Conservation (phyloP, 1,140 invertebrate species). For the Drosophila rhopaloa region DNA sequence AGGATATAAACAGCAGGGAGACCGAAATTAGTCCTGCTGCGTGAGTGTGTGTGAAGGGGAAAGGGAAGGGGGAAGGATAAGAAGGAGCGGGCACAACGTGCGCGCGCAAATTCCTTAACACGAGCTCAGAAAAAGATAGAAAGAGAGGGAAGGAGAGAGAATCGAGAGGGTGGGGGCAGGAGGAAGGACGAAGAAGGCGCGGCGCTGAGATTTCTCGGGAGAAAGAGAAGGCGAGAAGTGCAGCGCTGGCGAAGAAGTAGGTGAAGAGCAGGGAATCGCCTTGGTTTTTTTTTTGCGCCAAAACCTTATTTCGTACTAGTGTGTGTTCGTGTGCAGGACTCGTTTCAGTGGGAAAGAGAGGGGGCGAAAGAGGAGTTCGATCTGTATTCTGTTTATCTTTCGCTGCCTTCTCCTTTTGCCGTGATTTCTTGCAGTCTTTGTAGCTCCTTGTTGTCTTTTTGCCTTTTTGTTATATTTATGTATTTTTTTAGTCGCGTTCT, state of each 20-base stretch:
- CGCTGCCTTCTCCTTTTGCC: conserved; percentile 57
- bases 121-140: conserved; percentile 41
- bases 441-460: conserved; percentile 70
- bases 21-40: conserved; percentile 74
- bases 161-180: conserved; percentile 46
- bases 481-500: conserved; percentile 44
- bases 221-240: conserved; percentile 28
- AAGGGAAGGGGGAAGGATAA: conserved; percentile 48
- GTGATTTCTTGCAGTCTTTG: conserved; percentile 72
- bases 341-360: conserved; percentile 49
- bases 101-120: conserved; percentile 81
- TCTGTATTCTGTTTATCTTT: conserved; percentile 51
- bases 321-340: conserved; percentile 61
- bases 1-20: conserved; percentile 69
- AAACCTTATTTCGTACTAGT: conserved; percentile 47
- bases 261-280: conserved; percentile 72
- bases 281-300: conserved; percentile 69
- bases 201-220: conserved; percentile 58
- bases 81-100: conserved; percentile 50
- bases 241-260: conserved; percentile 60
- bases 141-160: background rate
- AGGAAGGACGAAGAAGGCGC: conserved; percentile 42
- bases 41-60: conserved; percentile 62
- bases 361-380: conserved; percentile 13
- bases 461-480: conserved; percentile 51